Base-by-base conservation (phyloP, 2,888 invertebrate species). In the Morpho deidamia region DNA sequence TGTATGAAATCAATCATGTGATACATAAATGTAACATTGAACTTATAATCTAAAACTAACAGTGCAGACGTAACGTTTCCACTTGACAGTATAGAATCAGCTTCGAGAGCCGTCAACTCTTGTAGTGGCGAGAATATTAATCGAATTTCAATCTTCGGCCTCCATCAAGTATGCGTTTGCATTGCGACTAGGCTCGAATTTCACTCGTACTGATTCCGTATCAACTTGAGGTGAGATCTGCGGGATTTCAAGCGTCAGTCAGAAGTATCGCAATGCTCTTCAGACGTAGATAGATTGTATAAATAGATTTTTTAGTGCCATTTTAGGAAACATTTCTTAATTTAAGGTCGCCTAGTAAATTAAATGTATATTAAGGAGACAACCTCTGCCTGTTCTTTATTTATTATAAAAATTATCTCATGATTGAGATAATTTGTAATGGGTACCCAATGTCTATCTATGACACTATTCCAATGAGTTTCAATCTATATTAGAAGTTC, bases 111-210 rank as follows among this genome's bases (percentile, higher is more conserved):
- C 74, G 70, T 72, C 72, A 74, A 76, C 74, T 80, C 40, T 50
- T 50, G 47, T 44, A 55, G 58, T 54, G 39, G 47, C 49, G 49
- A 8, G 49, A 82, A 78, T 81, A 78, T 83, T 85, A 85, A 87
- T 87, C 83, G 85, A 81, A 85, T 87, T 79, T 83, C 77, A 78
- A 78, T 78, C 73, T 78, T 74, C 79, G 71, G 65, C 69, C 71
- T 72, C 76, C 78, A 80, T 80, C 82, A 79, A 83, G 83, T 76
- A 74, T 74, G 74, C 78, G 83, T 78, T 83, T 83, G 74, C 78
- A 81, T 83, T 80, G 81, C 81, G 7, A 11, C 41, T 41, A 54
- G 79, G 68, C 82, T 83, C 71, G 70, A 78, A 70, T 72, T 74
- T 75, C 74, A 71, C 76, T 78, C 72, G 77, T 79, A 74, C 72